Conservation (phyloP, 2,113 vertebrate genomes). For the Callorhinus ursinus region DNA sequence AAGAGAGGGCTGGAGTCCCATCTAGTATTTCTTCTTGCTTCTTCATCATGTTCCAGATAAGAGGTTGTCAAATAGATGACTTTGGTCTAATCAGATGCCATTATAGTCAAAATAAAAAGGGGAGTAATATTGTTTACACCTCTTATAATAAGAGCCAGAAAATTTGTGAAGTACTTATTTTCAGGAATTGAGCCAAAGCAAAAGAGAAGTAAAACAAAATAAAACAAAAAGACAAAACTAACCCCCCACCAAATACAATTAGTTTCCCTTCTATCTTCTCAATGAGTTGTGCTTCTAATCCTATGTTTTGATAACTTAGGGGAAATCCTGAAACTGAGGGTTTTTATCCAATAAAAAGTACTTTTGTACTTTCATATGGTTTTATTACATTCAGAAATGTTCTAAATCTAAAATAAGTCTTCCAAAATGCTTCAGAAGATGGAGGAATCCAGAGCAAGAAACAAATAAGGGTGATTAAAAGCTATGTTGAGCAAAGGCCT, state of each 20-base stretch:
- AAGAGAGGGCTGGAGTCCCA: too few relatives aligned
- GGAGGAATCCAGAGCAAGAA: not conserved
- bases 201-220: not conserved
- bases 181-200: not conserved
- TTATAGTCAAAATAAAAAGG: not conserved
- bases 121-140: not conserved
- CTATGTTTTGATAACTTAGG: not conserved
- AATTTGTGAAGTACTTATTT: not conserved
- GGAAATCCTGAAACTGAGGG: not conserved
- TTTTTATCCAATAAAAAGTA: not conserved
- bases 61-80: not conserved
- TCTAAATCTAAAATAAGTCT: constrained; percentile 12
- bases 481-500: not conserved
- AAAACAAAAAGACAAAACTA: not conserved
- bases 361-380: not conserved
- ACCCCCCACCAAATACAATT: not conserved
- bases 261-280: not conserved
- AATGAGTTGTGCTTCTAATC: not conserved
- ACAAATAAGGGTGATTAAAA: not conserved
- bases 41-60: not conserved
- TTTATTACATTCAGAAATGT: not conserved
- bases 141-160: not conserved
- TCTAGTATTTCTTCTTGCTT: not conserved
- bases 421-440: not conserved
- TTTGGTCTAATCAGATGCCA: not conserved